These are phyloP conservation scores for Ameiurus melas DNA, from an alignment of 2,113 vertebrate genomes.

Conservation along the genomic window DNA sequence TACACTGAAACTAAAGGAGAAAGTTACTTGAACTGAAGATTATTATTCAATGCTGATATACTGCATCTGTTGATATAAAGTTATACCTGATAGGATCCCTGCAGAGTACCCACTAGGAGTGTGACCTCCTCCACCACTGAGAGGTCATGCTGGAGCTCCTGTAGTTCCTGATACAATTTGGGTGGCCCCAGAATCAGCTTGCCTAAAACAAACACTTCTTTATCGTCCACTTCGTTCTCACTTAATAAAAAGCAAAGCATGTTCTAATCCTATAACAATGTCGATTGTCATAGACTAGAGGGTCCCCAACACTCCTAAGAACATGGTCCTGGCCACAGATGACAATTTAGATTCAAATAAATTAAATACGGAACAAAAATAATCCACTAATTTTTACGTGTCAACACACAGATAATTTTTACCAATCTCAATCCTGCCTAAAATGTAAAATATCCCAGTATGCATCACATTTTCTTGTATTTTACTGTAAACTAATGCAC, in stretches of 20 bases:
- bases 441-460: not conserved
- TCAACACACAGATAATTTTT: not conserved
- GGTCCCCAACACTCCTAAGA: not conserved
- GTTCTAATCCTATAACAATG: not conserved
- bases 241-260: not conserved
- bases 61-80: not conserved
- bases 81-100: slow-evolving; percentile 83
- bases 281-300: not conserved
- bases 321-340: not conserved
- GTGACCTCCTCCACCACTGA: slow-evolving; percentile 83
- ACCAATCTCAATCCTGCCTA: not conserved
- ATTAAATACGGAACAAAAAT: not conserved
- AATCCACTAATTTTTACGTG: not conserved
- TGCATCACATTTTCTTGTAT: not conserved
- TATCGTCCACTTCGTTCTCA: slow-evolving; percentile 8
- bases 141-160: slow-evolving; percentile 84
- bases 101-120: slow-evolving; percentile 80
- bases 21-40: not conserved
- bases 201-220: slow-evolving; percentile 63
- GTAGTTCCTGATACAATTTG: slow-evolving; percentile 83
- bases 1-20: not conserved
- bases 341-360: not conserved
- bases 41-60: not conserved
- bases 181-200: slow-evolving; percentile 84
- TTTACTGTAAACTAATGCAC: not conserved